Conservation (phyloP, 2,113 vertebrate species). For the Ivindomyrus marchei region DNA sequence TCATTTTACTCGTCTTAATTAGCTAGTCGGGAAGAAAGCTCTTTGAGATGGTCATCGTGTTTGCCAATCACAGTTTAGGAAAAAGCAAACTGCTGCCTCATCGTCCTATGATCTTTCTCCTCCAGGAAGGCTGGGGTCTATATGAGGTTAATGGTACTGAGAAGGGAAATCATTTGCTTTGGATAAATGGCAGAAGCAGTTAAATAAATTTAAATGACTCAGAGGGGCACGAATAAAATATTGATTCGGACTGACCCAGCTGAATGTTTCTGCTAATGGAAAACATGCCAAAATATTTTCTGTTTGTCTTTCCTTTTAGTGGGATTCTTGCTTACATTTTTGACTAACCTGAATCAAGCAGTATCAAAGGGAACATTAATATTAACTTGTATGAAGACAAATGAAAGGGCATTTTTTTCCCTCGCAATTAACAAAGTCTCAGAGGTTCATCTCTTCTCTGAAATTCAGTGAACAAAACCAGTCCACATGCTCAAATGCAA, state of each 20-base stretch:
- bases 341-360: slow-evolving; percentile 1
- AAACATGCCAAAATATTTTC: slow-evolving; percentile 13
- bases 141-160: slow-evolving; percentile 39
- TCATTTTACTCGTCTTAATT: slow-evolving; percentile 48
- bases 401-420: slow-evolving; percentile 10
- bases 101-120: slow-evolving; percentile 51
- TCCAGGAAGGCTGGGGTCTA: slow-evolving; percentile 36
- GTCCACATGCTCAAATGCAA: not conserved
- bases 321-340: not conserved
- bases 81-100: slow-evolving; percentile 43
- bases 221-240: slow-evolving; percentile 23
- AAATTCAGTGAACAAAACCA: not conserved
- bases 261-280: slow-evolving; percentile 21
- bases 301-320: slow-evolving; percentile 9
- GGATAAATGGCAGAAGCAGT: slow-evolving; percentile 38
- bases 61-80: slow-evolving; percentile 61
- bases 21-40: slow-evolving; percentile 43
- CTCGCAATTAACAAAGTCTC: slow-evolving; percentile 18
- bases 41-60: slow-evolving; percentile 73
- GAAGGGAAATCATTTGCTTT: slow-evolving; percentile 41
- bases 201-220: slow-evolving; percentile 43
- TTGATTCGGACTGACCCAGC: slow-evolving; percentile 17
- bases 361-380: slow-evolving; percentile 13
- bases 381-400: not conserved
- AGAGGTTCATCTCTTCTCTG: not conserved